Evolutionary conservation across 2,888 invertebrate genomes (phyloP).

Genomic region (Agonopterix subpropinquella): DNA sequence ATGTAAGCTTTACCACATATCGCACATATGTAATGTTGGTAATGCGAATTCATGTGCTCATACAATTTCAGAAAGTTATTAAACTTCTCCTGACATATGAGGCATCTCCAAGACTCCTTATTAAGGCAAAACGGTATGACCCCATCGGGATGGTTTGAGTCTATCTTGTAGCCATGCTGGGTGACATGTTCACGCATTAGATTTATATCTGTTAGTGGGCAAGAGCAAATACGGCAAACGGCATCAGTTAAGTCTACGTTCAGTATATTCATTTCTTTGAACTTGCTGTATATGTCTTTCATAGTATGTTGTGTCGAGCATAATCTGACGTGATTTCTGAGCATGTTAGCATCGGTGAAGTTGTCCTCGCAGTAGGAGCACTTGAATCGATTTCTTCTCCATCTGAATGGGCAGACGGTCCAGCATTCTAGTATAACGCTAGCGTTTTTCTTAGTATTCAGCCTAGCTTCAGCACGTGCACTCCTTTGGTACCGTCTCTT

Average conservation of each 20-base stretch:
- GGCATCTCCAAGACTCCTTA: slow-evolving; percentile 56
- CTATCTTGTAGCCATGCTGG: slow-evolving; percentile 45
- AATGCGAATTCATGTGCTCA: slow-evolving; percentile 64
- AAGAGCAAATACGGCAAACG: slow-evolving; percentile 41
- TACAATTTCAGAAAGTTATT: slow-evolving; percentile 62
- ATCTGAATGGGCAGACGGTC: slow-evolving; percentile 56
- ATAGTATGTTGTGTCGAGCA: slow-evolving; percentile 42
- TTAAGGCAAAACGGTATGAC: slow-evolving; percentile 53
- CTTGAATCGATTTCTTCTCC: slow-evolving; percentile 59
- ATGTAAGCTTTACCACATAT: slow-evolving; percentile 65
- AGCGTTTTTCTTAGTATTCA: slow-evolving; percentile 60
- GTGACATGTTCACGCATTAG: slow-evolving; percentile 50
- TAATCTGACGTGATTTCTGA: slow-evolving; percentile 45
- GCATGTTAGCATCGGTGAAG: slow-evolving; percentile 44
- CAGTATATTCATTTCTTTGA: slow-evolving; percentile 61
- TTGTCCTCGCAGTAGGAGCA: slow-evolving; percentile 60
- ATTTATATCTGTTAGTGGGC: slow-evolving; percentile 30
- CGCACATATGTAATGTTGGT: slow-evolving; percentile 62
- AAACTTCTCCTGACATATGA: slow-evolving; percentile 49
- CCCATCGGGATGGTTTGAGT: slow-evolving; percentile 52
- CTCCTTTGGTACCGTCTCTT: slow-evolving; percentile 50
- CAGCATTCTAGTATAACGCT: slow-evolving; percentile 53
- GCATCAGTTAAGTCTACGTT: slow-evolving; percentile 56
- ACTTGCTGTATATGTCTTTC: slow-evolving; percentile 60
- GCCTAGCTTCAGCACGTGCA: slow-evolving; percentile 50